Percentiles rank a stretch among this genome's conserved stretches.
Evolutionary conservation across 1,140 invertebrate species (phyloP).

Genomic region (Aphaenogaster floridana): DNA sequence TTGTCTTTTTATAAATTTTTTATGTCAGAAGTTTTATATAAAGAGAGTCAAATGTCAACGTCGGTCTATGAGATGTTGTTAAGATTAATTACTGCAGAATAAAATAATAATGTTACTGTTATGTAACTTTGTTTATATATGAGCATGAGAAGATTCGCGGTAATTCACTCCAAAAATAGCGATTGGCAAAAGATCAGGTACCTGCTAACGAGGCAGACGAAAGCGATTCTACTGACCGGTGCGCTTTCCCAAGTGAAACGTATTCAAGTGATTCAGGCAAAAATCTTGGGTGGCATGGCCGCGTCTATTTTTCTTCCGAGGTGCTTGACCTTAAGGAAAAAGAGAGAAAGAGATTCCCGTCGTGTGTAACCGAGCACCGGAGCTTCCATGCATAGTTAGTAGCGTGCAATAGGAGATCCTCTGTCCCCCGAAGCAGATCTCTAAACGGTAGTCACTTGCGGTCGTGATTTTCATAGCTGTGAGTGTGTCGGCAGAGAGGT

Average conservation of each 20-base stretch:
- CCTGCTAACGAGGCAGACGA: constrained; percentile 32
- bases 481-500: constrained; percentile 32
- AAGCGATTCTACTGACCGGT: constrained; percentile 26
- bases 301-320: constrained; percentile 46
- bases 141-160: neutral
- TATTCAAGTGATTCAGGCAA: constrained; percentile 29
- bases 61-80: neutral
- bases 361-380: constrained; percentile 34
- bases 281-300: constrained; percentile 20
- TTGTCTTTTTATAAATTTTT: neutral
- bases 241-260: constrained; percentile 44
- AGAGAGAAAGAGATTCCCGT: constrained; percentile 10
- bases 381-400: constrained; percentile 47
- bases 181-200: constrained; percentile 48
- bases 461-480: constrained; percentile 42
- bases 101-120: neutral
- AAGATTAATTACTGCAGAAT: neutral
- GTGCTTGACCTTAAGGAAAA: constrained; percentile 42
- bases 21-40: neutral
- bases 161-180: constrained; percentile 42
- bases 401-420: constrained; percentile 47
- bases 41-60: neutral
- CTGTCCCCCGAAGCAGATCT: constrained; percentile 44
- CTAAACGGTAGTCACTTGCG: constrained; percentile 51
- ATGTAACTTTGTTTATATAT: constrained; percentile 29